Percentiles rank a stretch among this genome's conserved stretches.
Evolutionary conservation across 1,140 invertebrate genomes (phyloP).

Genomic region (Thereuonema tuberculata): DNA sequence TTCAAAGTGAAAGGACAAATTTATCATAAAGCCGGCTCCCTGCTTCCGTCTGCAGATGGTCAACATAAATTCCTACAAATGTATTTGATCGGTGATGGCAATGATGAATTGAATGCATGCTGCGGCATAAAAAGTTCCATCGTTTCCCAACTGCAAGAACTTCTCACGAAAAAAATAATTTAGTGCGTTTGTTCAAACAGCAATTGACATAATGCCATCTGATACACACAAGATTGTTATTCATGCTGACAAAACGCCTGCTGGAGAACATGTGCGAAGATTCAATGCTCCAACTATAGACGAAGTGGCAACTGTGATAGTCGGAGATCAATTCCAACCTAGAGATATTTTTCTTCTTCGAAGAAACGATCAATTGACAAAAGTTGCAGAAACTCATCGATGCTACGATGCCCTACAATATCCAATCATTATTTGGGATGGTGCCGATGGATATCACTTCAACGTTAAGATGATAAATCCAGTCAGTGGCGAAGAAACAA

Average conservation of each 20-base stretch:
- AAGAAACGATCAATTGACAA: conserved; percentile 18
- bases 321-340: conserved; percentile 27
- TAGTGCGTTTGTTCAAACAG: conserved; percentile 16
- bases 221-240: conserved; percentile 17
- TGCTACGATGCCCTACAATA: conserved; percentile 37
- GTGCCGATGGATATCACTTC: conserved; percentile 34
- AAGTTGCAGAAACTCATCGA: conserved; percentile 32
- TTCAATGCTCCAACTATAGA: conserved; percentile 28
- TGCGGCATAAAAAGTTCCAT: no score
- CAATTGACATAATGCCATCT: conserved; percentile 14
- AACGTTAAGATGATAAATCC: conserved; percentile 30
- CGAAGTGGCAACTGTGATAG: conserved; percentile 34
- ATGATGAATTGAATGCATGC: no score
- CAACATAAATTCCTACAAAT: no score
- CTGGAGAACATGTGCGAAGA: conserved; percentile 16
- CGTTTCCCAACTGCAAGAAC: no score
- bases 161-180: conserved; percentile 13
- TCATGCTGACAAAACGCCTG: conserved; percentile 20
- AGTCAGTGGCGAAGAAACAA: conserved; percentile 12
- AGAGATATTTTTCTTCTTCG: conserved; percentile 29
- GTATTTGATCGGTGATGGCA: no score
- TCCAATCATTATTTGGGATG: conserved; percentile 35
- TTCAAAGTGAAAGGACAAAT: no score
- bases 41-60: no score
- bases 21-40: no score